phyloP scores from a whole-genome alignment of 2,797 vertebrate genomes.

The Pterois miles region DNA sequence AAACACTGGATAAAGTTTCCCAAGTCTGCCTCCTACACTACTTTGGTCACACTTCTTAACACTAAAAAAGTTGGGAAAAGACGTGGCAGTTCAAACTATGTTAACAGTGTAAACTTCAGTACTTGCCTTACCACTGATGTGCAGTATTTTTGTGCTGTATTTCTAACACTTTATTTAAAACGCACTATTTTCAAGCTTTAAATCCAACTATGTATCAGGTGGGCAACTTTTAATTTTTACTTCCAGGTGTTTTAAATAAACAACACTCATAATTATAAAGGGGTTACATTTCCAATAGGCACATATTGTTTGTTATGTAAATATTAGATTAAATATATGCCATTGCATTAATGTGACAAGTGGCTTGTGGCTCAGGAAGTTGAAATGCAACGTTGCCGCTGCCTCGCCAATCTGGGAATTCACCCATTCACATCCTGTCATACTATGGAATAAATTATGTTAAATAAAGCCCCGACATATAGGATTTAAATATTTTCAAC shows the following conservation, averaged over 20 bases:
- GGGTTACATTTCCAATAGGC: not conserved
- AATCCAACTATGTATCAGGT: not conserved
- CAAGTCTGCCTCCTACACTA: no score
- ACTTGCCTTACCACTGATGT: not conserved
- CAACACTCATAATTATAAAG: not conserved
- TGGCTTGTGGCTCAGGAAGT: not conserved
- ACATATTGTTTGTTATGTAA: not conserved
- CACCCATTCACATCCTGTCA: conserved; percentile 8
- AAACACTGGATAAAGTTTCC: no score
- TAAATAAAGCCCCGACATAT: not conserved
- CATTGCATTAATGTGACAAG: not conserved
- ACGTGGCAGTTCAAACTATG: not conserved
- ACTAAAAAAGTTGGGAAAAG: not conserved
- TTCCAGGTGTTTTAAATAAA: not conserved
- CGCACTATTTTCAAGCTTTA: not conserved
- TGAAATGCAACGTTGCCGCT: not conserved
- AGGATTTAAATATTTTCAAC: conserved; percentile 14
- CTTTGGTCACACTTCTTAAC: no score
- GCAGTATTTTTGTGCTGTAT: not conserved
- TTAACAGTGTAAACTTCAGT: not conserved
- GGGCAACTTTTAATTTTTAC: not conserved
- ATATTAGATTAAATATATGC: not conserved
- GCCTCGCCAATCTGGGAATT: not conserved
- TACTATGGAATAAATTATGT: conserved; percentile 10
- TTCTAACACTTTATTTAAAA: not conserved